These are phyloP conservation scores for Druon quercuslanigerum DNA, from an alignment of 1,140 invertebrate genomes.

Conservation along the genomic window DNA sequence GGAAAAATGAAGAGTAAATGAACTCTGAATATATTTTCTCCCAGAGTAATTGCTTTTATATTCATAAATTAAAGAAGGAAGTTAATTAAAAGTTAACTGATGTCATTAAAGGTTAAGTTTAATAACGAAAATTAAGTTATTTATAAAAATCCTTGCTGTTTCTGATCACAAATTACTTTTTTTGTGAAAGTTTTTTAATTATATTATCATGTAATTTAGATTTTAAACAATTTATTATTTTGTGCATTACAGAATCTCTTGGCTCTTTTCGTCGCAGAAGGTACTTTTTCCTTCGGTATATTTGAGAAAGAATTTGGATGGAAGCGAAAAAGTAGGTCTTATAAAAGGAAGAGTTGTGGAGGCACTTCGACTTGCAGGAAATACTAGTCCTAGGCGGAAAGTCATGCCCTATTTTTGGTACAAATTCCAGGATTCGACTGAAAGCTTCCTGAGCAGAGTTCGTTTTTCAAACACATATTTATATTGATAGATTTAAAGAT, in stretches of 20 bases:
- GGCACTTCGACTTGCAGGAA: constrained; percentile 76
- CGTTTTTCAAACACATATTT: constrained; percentile 38
- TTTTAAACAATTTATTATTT: neutral
- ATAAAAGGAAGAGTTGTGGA: constrained; percentile 80
- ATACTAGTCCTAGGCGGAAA: constrained; percentile 52
- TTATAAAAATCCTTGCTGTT: too few species aligned
- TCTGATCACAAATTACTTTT: too few species aligned
- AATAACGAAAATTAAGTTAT: too few species aligned
- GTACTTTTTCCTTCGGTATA: constrained; percentile 83
- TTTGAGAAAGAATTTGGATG: constrained; percentile 71
- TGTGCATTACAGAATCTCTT: constrained; percentile 77
- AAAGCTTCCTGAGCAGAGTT: constrained; percentile 77
- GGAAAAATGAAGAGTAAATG: neutral
- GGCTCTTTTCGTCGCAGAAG: constrained; percentile 81
- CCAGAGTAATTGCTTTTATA: too few species aligned
- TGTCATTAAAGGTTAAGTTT: too few species aligned
- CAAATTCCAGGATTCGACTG: constrained; percentile 79
- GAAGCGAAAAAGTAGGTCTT: constrained; percentile 74
- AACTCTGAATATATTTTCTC: neutral
- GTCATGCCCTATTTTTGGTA: constrained; percentile 84
- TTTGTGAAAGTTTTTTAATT: too few species aligned
- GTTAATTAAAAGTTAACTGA: too few species aligned
- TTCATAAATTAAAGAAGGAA: too few species aligned
- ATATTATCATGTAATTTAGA: too few species aligned
- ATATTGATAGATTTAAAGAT: too few species aligned